phyloP scores from a whole-genome alignment of 2,797 vertebrate genomes.

The Cuniculus paca region DNA sequence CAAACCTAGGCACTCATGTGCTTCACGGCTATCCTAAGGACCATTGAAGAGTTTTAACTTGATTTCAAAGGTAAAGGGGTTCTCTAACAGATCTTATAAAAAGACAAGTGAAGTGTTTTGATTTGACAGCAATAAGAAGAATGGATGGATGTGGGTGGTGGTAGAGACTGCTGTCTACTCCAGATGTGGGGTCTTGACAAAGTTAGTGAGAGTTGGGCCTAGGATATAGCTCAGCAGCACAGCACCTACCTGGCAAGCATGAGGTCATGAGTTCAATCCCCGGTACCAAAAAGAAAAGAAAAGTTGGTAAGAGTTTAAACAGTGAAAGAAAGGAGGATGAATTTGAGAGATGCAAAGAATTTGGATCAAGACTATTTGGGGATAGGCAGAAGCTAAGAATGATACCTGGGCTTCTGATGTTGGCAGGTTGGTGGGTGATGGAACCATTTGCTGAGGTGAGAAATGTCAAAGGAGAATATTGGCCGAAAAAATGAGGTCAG shows the following conservation, averaged over 20 bases:
- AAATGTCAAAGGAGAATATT: neutral
- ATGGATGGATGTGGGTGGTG: neutral
- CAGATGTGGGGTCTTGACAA: neutral
- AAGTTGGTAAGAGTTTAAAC: neutral
- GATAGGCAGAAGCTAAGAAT: neutral
- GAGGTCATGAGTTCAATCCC: too few relatives aligned
- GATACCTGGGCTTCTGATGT: neutral
- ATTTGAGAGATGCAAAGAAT: neutral
- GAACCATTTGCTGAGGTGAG: neutral
- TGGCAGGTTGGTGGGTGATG: neutral
- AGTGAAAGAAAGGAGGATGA: neutral
- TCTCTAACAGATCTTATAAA: neutral
- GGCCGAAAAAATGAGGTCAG: neutral
- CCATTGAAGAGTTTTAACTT: neutral
- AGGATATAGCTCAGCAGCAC: too few relatives aligned
- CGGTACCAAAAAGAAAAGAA: too few relatives aligned
- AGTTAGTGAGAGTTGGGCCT: neutral
- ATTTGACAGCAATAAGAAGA: neutral
- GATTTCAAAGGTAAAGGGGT: constrained; percentile 28
- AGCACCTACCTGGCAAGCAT: too few relatives aligned
- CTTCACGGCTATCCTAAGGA: neutral
- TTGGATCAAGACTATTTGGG: neutral
- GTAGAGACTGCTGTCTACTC: neutral
- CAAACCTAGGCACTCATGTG: neutral
- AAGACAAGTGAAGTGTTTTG: neutral